Conservation (phyloP, 2,888 invertebrate species). For the Drosophila borealis region DNA sequence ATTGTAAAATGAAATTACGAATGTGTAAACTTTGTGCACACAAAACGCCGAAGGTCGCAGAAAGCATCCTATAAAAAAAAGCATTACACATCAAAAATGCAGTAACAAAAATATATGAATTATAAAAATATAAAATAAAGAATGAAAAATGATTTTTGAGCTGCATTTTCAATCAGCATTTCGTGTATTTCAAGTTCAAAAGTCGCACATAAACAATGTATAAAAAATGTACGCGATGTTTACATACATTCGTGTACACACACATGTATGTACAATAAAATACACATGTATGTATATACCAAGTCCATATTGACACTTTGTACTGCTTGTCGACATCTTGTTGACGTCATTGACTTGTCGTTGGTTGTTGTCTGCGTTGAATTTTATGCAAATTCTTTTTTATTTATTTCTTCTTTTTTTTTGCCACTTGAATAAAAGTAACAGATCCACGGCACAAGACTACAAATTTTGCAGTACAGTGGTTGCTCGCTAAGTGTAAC, state of each 20-base stretch:
- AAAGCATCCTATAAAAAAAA: background rate
- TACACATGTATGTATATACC: constrained; percentile 11
- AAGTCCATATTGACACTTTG: constrained; percentile 45
- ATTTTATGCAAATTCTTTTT: constrained; percentile 51
- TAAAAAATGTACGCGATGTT: constrained; percentile 19
- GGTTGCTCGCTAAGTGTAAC: background rate
- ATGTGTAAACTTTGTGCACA: constrained; percentile 14
- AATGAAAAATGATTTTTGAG: constrained; percentile 14
- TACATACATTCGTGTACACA: constrained; percentile 1
- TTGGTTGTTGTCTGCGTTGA: constrained; percentile 40
- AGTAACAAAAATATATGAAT: constrained; percentile 1
- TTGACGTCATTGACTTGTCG: constrained; percentile 64
- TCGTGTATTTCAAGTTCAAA: constrained; percentile 73
- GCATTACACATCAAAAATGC: background rate
- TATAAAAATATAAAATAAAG: background rate
- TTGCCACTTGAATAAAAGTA: constrained; percentile 22
- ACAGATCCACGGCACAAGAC: constrained; percentile 23
- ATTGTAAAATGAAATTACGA: constrained; percentile 12
- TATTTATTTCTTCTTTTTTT: constrained; percentile 17
- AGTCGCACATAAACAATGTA: constrained; percentile 50
- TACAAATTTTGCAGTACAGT: constrained; percentile 23
- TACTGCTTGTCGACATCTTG: constrained; percentile 41
- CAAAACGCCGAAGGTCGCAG: constrained; percentile 20
- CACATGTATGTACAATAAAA: constrained; percentile 16
- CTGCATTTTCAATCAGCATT: constrained; percentile 47